Evolutionary conservation across 2,113 vertebrate species (phyloP), one percentile per base, ranked within the genome.

Genomic region (Illadopsis cleaveri): DNA sequence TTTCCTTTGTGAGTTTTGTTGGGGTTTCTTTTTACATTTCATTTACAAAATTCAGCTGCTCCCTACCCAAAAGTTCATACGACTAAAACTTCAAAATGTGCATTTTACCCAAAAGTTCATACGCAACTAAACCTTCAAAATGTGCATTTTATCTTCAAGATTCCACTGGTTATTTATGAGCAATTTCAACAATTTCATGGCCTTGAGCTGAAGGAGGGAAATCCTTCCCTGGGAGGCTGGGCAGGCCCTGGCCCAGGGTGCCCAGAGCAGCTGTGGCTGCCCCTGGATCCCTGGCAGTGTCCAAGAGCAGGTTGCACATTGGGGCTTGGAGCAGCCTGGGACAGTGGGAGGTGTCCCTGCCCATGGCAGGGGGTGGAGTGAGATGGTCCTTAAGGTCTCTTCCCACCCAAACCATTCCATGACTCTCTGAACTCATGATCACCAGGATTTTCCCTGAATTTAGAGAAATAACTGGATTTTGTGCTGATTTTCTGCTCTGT

Each of bases 311-410:
- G 60, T 0, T 73, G 68, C 68, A 24, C 3, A n/a, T 0, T 76
- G 4, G 44, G 60, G 37, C 21, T 56, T 3, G 57, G 76, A 73
- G 37, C 68, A 44, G 0, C 33, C 58, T 66, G 77, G 51, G 51
- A 16, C 0, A 5, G 45, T 66, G 69, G 77, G 0, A 89, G 50
- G 25, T 56, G 57, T 42, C 48, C 40, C 56, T 47, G 48, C 40
- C 48, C n/a, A n/a, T 11, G 56, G 47, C 38, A 17, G 25, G 9
- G 11, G 24, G 7, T 5, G 71, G 15, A 0, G 0, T 5, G 11
- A 4, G 31, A 18, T 42, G 30, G 1, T 5, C 13, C 3, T 40
- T 10, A 15, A 37, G 12, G 11, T 23, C 22, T 8, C 15, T 73
- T 33, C 44, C 8, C 6, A 28, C 37, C 19, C 60, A 51, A 72